Conservation (phyloP, 2,113 vertebrate genomes). For the Pterocles burchelli region DNA sequence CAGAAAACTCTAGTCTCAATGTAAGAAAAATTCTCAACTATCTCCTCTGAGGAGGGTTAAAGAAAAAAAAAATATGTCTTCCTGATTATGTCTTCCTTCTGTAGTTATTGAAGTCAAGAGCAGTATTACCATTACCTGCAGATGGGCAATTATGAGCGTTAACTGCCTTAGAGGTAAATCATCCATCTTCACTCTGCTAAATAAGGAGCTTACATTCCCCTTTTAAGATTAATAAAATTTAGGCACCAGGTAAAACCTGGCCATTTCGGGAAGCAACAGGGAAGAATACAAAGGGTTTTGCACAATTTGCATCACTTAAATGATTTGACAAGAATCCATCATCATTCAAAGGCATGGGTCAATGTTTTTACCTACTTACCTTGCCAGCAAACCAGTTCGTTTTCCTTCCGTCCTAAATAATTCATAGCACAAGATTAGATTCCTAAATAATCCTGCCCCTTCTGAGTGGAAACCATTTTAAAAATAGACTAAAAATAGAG, state of each 20-base stretch:
- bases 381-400: not conserved
- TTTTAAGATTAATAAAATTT: not conserved
- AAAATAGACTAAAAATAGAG: not conserved
- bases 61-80: not conserved
- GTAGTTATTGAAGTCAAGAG: slow-evolving; percentile 10
- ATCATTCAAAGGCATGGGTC: not conserved
- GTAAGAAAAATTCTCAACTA: not conserved
- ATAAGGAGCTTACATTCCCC: not conserved
- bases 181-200: not conserved
- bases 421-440: not conserved
- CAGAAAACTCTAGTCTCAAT: not conserved
- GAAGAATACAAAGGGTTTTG: not conserved
- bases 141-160: not conserved
- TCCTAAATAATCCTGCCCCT: not conserved
- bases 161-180: not conserved
- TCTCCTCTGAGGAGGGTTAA: not conserved
- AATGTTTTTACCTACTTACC: not conserved
- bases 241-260: not conserved
- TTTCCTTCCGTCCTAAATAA: slow-evolving; percentile 8
- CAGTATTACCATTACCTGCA: slow-evolving; percentile 4
- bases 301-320: not conserved
- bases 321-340: not conserved
- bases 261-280: not conserved
- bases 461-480: not conserved
- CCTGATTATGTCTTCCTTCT: not conserved